Percentiles rank a stretch among this genome's conserved stretches.
phyloP scores from a whole-genome alignment of 2,113 vertebrate species.

The Choloepus hoffmanni region DNA sequence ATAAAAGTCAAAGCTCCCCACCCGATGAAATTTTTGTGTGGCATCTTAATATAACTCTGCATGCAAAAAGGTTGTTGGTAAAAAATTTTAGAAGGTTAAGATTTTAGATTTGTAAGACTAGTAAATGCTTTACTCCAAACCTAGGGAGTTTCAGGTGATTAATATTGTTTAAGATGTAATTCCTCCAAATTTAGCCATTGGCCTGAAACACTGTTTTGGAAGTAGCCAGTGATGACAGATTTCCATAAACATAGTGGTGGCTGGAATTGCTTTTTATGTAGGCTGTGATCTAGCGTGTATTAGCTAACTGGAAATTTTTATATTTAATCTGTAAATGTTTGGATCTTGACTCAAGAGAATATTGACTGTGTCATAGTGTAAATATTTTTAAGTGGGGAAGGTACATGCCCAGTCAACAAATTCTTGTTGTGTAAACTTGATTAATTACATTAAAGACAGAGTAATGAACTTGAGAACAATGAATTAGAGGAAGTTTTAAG shows the following conservation, averaged over 20 bases:
- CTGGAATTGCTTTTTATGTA: neutral
- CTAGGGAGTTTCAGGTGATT: neutral
- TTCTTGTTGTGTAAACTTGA: conserved; percentile 47
- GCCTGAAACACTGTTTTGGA: neutral
- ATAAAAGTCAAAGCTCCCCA: neutral
- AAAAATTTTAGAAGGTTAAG: neutral
- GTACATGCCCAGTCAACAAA: neutral
- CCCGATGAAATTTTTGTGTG: neutral
- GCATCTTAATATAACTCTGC: neutral
- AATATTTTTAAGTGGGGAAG: conserved; percentile 62
- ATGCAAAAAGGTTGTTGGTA: neutral
- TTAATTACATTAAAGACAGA: conserved; percentile 30
- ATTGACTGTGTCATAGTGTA: conserved; percentile 42
- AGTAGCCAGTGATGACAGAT: neutral
- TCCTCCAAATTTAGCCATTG: conserved; percentile 1
- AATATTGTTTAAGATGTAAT: neutral
- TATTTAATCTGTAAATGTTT: conserved; percentile 48
- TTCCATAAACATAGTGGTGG: conserved; percentile 37
- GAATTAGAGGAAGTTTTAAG: neutral
- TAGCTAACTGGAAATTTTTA: conserved; percentile 64
- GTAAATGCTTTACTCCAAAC: neutral
- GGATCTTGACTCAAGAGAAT: conserved; percentile 44
- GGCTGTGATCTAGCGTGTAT: neutral
- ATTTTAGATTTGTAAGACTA: neutral
- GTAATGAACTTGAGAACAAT: neutral